Conservation (phyloP, 1,140 invertebrate species). For the Melanaphis sacchari region DNA sequence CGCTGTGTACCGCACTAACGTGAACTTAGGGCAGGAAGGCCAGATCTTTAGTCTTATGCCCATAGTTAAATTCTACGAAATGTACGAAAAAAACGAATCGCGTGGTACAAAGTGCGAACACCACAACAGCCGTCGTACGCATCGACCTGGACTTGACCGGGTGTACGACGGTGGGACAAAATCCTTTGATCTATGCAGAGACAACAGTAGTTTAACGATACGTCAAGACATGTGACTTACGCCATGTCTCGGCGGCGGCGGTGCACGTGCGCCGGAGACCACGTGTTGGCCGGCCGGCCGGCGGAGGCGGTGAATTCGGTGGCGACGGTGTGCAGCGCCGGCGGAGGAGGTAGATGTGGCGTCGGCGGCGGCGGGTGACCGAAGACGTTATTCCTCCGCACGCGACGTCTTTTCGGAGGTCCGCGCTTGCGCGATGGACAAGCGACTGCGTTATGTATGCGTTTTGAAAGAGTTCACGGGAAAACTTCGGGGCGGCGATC, state of each 20-base stretch:
- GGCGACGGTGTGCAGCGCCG: no score
- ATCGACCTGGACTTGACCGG: no score
- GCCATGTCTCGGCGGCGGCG: slow-evolving; percentile 9
- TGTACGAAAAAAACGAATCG: no score
- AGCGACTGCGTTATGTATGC: neutral
- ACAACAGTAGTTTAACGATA: neutral
- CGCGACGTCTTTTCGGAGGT: neutral
- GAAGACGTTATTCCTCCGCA: neutral
- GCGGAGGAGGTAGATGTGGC: neutral
- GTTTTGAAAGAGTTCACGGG: neutral
- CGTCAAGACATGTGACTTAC: neutral
- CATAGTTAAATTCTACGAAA: no score
- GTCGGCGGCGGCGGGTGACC: neutral
- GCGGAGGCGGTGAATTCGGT: neutral
- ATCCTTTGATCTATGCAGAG: neutral
- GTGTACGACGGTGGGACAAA: no score
- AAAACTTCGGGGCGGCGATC: neutral
- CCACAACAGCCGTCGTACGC: no score
- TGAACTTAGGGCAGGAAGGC: neutral
- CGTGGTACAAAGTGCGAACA: no score
- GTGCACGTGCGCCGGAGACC: slow-evolving; percentile 33
- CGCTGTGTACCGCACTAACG: no score
- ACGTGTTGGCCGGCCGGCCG: slow-evolving; percentile 14
- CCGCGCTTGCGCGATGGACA: neutral
- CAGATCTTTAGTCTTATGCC: neutral